These are phyloP conservation scores for Catostylus mosaicus DNA, from an alignment of 30 jellyfish, hydroid and myxozoan species.

Conservation along the genomic window DNA sequence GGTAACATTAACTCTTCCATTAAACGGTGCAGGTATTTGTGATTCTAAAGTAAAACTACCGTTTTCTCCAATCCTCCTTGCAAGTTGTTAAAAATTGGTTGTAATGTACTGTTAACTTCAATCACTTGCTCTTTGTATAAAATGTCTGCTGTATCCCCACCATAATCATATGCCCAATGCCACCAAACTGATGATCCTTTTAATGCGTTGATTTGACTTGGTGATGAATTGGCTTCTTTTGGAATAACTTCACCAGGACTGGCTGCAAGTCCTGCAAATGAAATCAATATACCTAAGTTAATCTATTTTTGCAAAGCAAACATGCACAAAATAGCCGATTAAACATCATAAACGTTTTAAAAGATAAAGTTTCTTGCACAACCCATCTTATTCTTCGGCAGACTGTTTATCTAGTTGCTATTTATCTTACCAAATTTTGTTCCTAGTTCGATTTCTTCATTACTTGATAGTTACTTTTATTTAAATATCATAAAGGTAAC, in stretches of 20 bases:
- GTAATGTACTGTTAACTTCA: not conserved
- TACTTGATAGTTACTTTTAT: no score
- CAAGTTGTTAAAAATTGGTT: not conserved
- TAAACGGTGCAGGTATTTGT: slow-evolving; percentile 21
- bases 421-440: no score
- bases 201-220: slow-evolving; percentile 10
- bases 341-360: no score
- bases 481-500: no score
- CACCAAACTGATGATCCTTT: slow-evolving; percentile 39
- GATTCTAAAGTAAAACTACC: not conserved
- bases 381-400: no score
- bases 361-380: no score
- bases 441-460: no score
- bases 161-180: slow-evolving; percentile 40
- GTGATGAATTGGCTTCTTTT: slow-evolving; percentile 33
- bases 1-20: slow-evolving; percentile 25
- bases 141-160: not conserved
- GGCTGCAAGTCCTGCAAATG: no score
- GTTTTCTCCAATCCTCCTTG: slow-evolving; percentile 18
- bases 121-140: not conserved
- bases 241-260: not conserved
- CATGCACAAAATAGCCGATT: no score
- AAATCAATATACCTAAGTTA: no score
- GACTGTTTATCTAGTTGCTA: no score
- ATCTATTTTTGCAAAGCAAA: no score